A percentile compares a stretch with the other conserved stretches of the same genome.
These are phyloP conservation scores for Epizoanthus fatuus DNA, from an alignment of 92 coral and sea anemone species.

Conservation along the genomic window DNA sequence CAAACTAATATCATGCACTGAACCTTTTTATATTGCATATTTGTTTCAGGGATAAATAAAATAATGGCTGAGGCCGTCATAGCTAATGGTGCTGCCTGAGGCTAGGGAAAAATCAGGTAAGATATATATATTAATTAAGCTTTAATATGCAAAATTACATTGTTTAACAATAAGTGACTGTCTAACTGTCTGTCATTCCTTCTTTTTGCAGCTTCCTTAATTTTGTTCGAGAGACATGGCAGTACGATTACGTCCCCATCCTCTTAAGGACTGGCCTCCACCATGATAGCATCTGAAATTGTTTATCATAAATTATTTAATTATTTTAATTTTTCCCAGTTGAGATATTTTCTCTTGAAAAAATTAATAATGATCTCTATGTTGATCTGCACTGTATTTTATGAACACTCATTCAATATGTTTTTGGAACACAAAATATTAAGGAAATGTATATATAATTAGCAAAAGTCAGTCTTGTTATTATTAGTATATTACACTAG, in stretches of 20 bases:
- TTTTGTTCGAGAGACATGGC: slow-evolving; percentile 48
- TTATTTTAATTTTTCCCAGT: background rate
- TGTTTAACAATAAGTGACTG: slow-evolving; percentile 1
- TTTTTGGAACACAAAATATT: background rate
- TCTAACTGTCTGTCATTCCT: slow-evolving; percentile 19
- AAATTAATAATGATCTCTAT: background rate
- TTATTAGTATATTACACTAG: too few relatives aligned
- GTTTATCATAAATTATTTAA: slow-evolving; percentile 20
- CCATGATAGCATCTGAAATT: slow-evolving; percentile 55
- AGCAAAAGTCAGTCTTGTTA: too few relatives aligned
- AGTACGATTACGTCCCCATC: slow-evolving; percentile 40
- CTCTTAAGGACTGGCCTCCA: slow-evolving; percentile 52
- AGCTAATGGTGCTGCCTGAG: slow-evolving; percentile 14
- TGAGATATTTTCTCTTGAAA: background rate
- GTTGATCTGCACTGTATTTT: background rate
- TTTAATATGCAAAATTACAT: background rate
- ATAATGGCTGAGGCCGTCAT: slow-evolving; percentile 15
- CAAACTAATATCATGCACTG: slow-evolving; percentile 20
- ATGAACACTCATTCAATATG: slow-evolving; percentile 12
- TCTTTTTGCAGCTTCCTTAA: slow-evolving; percentile 46
- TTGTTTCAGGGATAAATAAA: slow-evolving; percentile 26
- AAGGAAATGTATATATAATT: too few relatives aligned
- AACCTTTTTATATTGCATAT: slow-evolving; percentile 20
- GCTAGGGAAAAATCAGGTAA: slow-evolving; percentile 17
- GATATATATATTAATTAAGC: slow-evolving; percentile 4